phyloP scores from a whole-genome alignment of 2,888 invertebrate genomes.

The Timema cristinae region DNA sequence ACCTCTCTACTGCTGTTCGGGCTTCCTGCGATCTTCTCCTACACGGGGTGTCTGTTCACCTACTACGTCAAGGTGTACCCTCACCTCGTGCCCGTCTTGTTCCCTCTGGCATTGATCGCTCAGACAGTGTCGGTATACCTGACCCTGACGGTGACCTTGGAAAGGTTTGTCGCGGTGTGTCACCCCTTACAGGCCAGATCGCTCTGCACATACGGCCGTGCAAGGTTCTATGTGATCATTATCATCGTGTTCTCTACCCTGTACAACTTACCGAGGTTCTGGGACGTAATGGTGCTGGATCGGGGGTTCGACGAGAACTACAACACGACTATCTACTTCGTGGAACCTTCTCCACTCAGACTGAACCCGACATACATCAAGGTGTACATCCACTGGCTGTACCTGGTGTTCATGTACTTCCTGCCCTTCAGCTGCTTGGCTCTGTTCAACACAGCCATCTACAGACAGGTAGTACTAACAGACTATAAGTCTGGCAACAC shows the following conservation, averaged over 20 bases:
- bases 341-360: slow-evolving; percentile 64
- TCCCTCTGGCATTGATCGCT: slow-evolving; percentile 79
- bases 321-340: slow-evolving; percentile 64
- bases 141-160: slow-evolving; percentile 78
- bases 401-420: slow-evolving; percentile 89
- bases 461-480: slow-evolving; percentile 63
- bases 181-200: slow-evolving; percentile 85
- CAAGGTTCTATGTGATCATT: slow-evolving; percentile 75
- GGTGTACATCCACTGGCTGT: slow-evolving; percentile 91
- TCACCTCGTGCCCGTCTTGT: slow-evolving; percentile 72
- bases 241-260: slow-evolving; percentile 75
- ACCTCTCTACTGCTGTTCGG: slow-evolving; percentile 84
- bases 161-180: slow-evolving; percentile 91
- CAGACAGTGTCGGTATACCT: slow-evolving; percentile 94
- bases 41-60: slow-evolving; percentile 70
- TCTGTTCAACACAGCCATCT: slow-evolving; percentile 86
- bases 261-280: slow-evolving; percentile 77
- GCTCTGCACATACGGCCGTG: slow-evolving; percentile 85
- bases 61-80: slow-evolving; percentile 75
- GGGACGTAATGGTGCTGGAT: slow-evolving; percentile 75
- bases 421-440: slow-evolving; percentile 87
- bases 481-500: no score
- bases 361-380: slow-evolving; percentile 70
- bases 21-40: slow-evolving; percentile 78
- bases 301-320: slow-evolving; percentile 38